These are phyloP conservation scores for Cephus runcator DNA, from an alignment of 2,888 invertebrate genomes.

Conservation along the genomic window DNA sequence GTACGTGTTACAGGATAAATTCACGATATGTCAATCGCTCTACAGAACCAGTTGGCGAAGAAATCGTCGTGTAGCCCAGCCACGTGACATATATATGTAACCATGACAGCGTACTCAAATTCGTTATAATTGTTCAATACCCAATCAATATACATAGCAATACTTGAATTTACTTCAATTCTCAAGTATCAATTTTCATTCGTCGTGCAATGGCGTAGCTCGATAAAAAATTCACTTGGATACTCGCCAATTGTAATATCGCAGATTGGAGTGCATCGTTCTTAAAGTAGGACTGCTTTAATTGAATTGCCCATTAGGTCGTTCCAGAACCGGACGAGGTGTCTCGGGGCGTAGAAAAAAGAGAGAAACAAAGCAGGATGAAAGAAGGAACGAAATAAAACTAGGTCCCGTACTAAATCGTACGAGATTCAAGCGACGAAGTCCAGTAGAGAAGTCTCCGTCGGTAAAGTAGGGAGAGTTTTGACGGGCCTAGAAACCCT, in stretches of 20 bases:
- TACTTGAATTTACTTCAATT: not conserved
- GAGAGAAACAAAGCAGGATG: conserved; percentile 1
- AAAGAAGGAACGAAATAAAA: conserved; percentile 23
- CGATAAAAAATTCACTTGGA: conserved; percentile 9
- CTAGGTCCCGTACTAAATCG: conserved; percentile 22
- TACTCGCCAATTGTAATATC: not conserved
- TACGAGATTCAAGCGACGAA: not conserved
- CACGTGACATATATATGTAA: not conserved
- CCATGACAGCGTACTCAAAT: not conserved
- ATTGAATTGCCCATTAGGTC: conserved; percentile 54
- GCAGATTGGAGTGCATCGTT: conserved; percentile 32
- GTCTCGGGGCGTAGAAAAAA: not conserved
- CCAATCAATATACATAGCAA: not conserved
- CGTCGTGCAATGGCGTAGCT: not conserved
- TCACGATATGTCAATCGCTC: not conserved
- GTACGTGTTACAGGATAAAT: not conserved
- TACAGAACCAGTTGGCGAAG: not conserved
- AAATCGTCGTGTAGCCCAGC: not conserved
- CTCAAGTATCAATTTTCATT: not conserved
- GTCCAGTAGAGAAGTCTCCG: not conserved
- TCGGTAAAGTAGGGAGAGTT: conserved; percentile 10
- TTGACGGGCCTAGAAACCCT: conserved; percentile 39
- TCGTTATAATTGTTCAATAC: not conserved
- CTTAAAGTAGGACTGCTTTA: conserved; percentile 44
- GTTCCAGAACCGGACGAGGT: conserved; percentile 50